Evolutionary conservation across 2,888 invertebrate genomes (phyloP).

Genomic region (Lepidochitona cinerea): DNA sequence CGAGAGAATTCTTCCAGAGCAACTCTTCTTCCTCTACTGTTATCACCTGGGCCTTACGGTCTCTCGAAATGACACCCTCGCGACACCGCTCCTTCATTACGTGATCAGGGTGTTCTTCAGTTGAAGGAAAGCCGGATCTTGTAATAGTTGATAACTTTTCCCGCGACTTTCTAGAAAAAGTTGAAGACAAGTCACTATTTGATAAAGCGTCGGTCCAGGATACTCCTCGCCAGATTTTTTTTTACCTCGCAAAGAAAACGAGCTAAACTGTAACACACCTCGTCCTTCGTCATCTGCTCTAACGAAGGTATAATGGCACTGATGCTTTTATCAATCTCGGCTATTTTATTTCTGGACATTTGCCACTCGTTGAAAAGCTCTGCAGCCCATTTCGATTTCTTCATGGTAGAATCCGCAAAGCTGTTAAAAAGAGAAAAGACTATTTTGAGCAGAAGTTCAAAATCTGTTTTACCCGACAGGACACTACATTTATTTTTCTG

Average conservation of each 20-base stretch:
- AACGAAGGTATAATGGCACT: neutral
- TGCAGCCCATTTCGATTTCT: neutral
- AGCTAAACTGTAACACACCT: neutral
- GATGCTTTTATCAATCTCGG: neutral
- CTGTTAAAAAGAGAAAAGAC: neutral
- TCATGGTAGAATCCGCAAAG: neutral
- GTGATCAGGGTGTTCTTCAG: conserved; percentile 1
- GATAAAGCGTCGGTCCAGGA: neutral
- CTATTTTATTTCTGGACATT: neutral
- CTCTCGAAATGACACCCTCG: neutral
- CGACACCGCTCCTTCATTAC: neutral
- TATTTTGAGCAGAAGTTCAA: too few relatives aligned
- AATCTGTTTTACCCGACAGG: too few relatives aligned
- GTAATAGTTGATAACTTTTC: neutral
- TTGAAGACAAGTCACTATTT: neutral
- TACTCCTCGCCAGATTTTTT: neutral
- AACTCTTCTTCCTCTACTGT: neutral
- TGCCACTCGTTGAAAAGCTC: neutral
- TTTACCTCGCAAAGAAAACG: neutral
- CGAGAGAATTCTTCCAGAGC: neutral
- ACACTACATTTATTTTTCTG: too few relatives aligned
- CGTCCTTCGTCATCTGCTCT: neutral
- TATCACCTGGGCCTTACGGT: too few relatives aligned
- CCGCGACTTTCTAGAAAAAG: neutral
- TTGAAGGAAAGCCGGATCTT: neutral